Evolutionary conservation across 1,140 invertebrate genomes (phyloP).

Genomic region (Brachionus koreanus): DNA sequence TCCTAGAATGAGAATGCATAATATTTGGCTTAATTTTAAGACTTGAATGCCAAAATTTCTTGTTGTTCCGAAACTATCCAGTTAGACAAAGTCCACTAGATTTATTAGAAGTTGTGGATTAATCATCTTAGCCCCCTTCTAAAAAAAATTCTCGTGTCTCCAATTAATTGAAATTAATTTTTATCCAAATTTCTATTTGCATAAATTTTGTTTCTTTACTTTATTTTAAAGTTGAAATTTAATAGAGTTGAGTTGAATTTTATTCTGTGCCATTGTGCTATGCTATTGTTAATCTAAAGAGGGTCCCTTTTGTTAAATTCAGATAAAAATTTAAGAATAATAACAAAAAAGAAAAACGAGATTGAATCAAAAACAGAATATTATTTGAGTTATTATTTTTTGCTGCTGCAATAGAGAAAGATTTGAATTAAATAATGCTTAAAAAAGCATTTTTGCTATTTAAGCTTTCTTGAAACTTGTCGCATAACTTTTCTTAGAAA

Average conservation of each 20-base stretch:
- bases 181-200: not conserved
- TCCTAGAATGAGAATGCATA: not conserved
- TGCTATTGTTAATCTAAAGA: slow-evolving; percentile 6
- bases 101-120: not conserved
- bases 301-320: slow-evolving; percentile 6
- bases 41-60: not conserved
- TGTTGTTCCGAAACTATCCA: not conserved
- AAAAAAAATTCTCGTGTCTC: not conserved
- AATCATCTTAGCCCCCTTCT: not conserved
- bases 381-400: not conserved
- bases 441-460: slow-evolving; percentile 24
- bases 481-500: slow-evolving; percentile 16
- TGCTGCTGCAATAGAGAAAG: not conserved
- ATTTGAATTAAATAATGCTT: slow-evolving; percentile 31
- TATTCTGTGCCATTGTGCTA: not conserved
- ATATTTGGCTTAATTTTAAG: not conserved
- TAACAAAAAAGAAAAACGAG: not conserved
- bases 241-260: not conserved
- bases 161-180: slow-evolving; percentile 6
- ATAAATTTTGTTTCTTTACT: not conserved
- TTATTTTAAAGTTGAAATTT: not conserved
- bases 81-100: not conserved
- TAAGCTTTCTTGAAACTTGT: slow-evolving; percentile 27
- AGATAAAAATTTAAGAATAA: not conserved
- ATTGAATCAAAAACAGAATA: slow-evolving; percentile 11